Evolutionary conservation across 2,888 invertebrate species (phyloP).

Genomic region (Belgica antarctica): DNA sequence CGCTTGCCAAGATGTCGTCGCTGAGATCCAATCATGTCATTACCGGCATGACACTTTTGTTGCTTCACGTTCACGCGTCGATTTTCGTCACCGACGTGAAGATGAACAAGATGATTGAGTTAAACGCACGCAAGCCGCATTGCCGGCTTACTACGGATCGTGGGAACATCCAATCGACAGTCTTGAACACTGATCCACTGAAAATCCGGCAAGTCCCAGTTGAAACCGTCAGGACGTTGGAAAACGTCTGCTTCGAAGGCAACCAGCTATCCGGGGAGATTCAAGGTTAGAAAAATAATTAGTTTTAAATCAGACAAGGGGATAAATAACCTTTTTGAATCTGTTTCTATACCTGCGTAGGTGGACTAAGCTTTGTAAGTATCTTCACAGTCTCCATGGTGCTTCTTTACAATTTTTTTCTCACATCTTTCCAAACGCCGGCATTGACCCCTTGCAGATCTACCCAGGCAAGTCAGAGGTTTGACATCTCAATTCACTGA

Average conservation of each 20-base stretch:
- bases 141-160: constrained; percentile 57
- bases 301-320: no score
- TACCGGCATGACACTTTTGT: neutral
- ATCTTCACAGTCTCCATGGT: no score
- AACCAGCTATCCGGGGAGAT: constrained; percentile 50
- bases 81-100: constrained; percentile 63
- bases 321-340: no score
- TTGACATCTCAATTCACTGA: constrained; percentile 46
- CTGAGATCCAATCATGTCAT: no score
- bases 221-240: constrained; percentile 60
- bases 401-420: neutral
- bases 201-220: constrained; percentile 59
- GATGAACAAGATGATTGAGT: constrained; percentile 65
- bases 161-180: constrained; percentile 62
- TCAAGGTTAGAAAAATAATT: constrained; percentile 51
- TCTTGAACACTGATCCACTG: constrained; percentile 59
- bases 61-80: constrained; percentile 49
- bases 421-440: neutral
- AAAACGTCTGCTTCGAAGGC: constrained; percentile 58
- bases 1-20: no score
- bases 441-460: constrained; percentile 43
- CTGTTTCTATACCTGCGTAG: no score
- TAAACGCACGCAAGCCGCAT: constrained; percentile 61
- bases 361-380: constrained; percentile 39
- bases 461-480: constrained; percentile 48